Evolutionary conservation across 2,888 invertebrate genomes (phyloP), one percentile per base, ranked within the genome.

Genomic region (Resseliella maxima): DNA sequence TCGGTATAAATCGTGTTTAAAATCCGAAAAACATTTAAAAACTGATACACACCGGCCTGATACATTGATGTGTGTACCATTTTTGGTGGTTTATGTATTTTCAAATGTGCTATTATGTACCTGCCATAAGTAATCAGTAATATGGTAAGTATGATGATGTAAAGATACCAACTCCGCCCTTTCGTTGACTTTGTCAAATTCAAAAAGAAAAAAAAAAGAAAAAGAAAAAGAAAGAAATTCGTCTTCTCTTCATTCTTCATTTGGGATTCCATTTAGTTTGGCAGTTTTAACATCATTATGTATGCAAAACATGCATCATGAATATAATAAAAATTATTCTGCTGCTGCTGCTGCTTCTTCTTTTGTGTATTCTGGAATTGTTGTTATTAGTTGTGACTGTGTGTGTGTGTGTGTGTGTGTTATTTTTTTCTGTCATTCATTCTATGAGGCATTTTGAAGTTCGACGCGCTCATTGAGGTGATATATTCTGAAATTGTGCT

Each of bases 1-100:
- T 72, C 72, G 72, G 72, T 15, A 72, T 72, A 72, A 72, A 31
- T 72, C 72, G 72, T 72, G 72, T 72, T 72, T 72, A 72, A 72
- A 72, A 31, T 72, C 72, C 31, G 15, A 72, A 72, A 5, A 15
- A 72, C 27, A 59, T 24, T n/a, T n/a, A 24, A 59, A 10, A 24
- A n/a, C 27, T 8, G 31, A 72, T 12, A n/a, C n/a, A n/a, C 5
- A 6, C 59, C 59, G 24, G 5, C 12, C 31, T 35, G 35, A 72
- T 72, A 72, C 2, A 72, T 72, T 31, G 72, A 72, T 72, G 72
- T 15, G 59, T 27, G 24, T 12, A 59, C 59, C n/a, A 59, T 59
- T 59, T 59, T 59, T 59, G 24, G 59, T 59, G 59, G 2, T 24
- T 24, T 59, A 8, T 59, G n/a, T 59, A 24, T 59, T 1, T 59